Evolutionary conservation across 1,140 invertebrate genomes (phyloP), one percentile per base, ranked within the genome.

Genomic region (Ips typographus): DNA sequence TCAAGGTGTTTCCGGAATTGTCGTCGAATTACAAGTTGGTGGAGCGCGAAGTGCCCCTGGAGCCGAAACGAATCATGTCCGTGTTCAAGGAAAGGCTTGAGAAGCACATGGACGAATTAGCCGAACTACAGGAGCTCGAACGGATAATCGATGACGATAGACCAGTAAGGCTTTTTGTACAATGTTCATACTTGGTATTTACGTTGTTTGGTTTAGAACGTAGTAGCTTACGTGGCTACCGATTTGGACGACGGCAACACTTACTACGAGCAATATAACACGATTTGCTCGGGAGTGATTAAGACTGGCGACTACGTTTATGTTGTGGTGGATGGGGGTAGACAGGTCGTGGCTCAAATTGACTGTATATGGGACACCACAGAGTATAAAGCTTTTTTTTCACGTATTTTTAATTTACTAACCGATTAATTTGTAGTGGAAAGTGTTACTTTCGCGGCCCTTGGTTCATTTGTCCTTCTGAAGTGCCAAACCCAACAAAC

Each of bases 301-400:
- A 91, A 95, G 87, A 91, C 89, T 53, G 96, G 95, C 7, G 96
- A 98, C 82, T 96, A 91, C 82, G 94, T 98, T 41, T 97, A 96
- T 80, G 93, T 97, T 6, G 90, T 92, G 43, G 93, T 90, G 22
- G 91, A 94, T 78, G 89, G 90, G 58, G 91, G 92, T 41, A 90
- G 91, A 78, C 92, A 94, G 79, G 86, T 93, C 64, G 93, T 99
- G 67, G 92, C 94, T n/a, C 91, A 96, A 82, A 91, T 99, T 72
- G 94, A 98, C 81, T 89, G 90, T 68, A 93, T 98, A 76, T 98
- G 95, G 95, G 90, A 91, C 73, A 92, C 93, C 55, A 88, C 90
- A 81, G 89, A 91, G 91, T 93, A 82, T 84, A 88, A 72, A 42
- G 6, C 39, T 4, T 6, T 36, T 2, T 69, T 47, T 3, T 69